Evolutionary conservation across 2,113 vertebrate species (phyloP).

Genomic region (Mohoua ochrocephala): DNA sequence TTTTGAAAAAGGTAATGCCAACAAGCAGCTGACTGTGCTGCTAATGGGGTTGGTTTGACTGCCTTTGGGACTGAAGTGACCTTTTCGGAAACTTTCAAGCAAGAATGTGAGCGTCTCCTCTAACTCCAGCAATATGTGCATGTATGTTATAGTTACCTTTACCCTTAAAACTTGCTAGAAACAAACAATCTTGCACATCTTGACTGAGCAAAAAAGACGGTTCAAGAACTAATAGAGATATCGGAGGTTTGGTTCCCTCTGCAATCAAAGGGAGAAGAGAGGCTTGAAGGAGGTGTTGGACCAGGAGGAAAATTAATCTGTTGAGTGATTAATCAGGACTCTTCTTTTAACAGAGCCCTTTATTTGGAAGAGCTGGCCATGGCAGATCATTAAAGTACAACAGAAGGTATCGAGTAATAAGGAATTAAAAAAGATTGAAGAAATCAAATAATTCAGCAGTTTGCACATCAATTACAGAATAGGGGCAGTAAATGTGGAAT

Average conservation of each 20-base stretch:
- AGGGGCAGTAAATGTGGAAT: conserved; percentile 14
- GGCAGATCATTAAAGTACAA: neutral
- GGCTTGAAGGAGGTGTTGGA: neutral
- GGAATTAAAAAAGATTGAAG: conserved; percentile 40
- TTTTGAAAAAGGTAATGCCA: conserved; percentile 26
- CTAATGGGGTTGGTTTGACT: conserved; percentile 1
- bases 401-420: neutral
- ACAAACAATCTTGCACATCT: neutral
- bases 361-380: neutral
- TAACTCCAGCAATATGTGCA: neutral
- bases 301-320: neutral
- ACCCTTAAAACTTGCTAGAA: neutral
- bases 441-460: conserved; percentile 36
- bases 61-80: conserved; percentile 41
- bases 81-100: neutral
- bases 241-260: neutral
- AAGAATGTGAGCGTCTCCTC: neutral
- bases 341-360: neutral
- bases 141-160: neutral
- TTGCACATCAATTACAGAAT: conserved; percentile 21
- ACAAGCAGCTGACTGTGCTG: neutral
- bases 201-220: neutral
- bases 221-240: neutral
- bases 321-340: neutral
- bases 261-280: neutral